Percentiles rank a stretch among this genome's conserved stretches.
Evolutionary conservation across 2,113 vertebrate species (phyloP).

Genomic region (Albula glossodonta): DNA sequence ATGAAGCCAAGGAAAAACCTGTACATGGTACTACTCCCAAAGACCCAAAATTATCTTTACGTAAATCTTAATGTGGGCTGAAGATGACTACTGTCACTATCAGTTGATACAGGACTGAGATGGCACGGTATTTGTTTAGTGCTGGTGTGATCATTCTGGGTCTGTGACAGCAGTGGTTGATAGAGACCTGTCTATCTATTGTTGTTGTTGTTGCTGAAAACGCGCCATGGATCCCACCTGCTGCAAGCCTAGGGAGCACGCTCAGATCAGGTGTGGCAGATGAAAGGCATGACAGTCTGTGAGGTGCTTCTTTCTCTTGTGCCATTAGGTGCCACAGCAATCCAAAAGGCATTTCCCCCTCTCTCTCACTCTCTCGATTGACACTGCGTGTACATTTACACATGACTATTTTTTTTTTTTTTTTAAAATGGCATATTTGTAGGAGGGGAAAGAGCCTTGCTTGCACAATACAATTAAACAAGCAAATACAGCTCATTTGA

Average conservation of each 20-base stretch:
- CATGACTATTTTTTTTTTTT: no score
- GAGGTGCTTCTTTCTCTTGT: conserved; percentile 58
- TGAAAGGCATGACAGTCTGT: background rate
- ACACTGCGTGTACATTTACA: no score
- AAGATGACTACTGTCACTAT: background rate
- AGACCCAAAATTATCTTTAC: background rate
- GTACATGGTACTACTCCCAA: background rate
- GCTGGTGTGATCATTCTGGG: background rate
- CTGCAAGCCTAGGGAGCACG: background rate
- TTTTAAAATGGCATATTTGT: no score
- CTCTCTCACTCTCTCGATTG: background rate
- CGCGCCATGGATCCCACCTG: background rate
- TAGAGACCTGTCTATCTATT: background rate
- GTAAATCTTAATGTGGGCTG: background rate
- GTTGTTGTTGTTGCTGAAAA: background rate
- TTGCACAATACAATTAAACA: no score
- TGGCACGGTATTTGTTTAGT: background rate
- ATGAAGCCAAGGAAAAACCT: background rate
- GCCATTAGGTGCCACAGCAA: background rate
- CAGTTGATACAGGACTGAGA: background rate
- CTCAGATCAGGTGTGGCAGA: conserved; percentile 19
- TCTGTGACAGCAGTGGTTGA: background rate
- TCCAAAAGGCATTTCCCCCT: background rate
- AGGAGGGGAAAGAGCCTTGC: no score
- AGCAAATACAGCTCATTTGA: no score